Evolutionary conservation across 2,113 vertebrate species (phyloP), one percentile per base, ranked within the genome.

Genomic region (Brienomyrus longianalis): DNA sequence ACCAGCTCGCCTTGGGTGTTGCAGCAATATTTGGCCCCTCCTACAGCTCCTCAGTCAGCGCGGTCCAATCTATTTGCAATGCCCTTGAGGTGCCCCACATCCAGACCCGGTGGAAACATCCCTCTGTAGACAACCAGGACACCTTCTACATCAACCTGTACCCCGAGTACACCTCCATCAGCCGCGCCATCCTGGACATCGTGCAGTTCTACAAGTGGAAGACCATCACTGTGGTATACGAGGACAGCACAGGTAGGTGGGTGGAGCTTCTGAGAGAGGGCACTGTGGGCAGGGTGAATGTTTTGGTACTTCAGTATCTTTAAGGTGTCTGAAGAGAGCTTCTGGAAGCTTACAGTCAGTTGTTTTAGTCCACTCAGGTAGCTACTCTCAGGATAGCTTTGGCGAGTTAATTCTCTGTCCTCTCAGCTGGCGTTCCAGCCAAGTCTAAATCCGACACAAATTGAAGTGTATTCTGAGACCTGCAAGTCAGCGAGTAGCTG

Each of bases 41-140:
- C 5, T 98, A 99, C 94, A 98, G 98, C 93, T 98, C 98, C 0
- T 98, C 98, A 0, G 97, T 98, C 93, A 99, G 98, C 0, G 98
- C 98, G 0, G 98, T 99, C 86, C 98, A 99, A 94, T 99, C 98
- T 8, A 99, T 99, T 88, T 99, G 98, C 92, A 99, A 99, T 1
- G 98, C 98, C 21, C 97, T 99, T 19, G 98, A 99, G 95, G 98
- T 99, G 92, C 98, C 98, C 1, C 98, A 99, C 93, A 97, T 99
- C 92, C 98, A 99, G 96, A 99, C 98, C 0, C 97, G 97, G 80
- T 99, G 98, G 98, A 99, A 99, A 94, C 98, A 98, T 92, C 98
- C 98, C 0, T 96, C 97, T 0, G 96, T 97, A 94, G 98, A 99
- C 95, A 98, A 97, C 94, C 97, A 95, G 92, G 98, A 99, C 86